These are phyloP conservation scores for Acanthaster planci DNA, from an alignment of 35 echinoderm and acorn worm species.

Conservation along the genomic window DNA sequence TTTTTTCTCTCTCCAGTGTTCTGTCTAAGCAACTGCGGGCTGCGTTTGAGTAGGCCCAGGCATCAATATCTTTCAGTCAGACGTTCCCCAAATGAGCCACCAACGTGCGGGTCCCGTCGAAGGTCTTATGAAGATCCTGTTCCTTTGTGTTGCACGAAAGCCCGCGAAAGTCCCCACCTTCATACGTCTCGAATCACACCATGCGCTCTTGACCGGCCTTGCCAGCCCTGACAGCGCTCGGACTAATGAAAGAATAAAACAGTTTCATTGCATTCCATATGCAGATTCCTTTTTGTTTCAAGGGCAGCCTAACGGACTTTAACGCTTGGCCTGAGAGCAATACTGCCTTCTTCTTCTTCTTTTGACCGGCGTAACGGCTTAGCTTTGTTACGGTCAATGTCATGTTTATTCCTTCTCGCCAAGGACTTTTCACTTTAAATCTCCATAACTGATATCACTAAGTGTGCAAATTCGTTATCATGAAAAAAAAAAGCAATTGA, in stretches of 20 bases:
- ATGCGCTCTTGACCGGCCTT: background rate
- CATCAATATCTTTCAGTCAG: background rate
- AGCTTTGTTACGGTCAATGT: too few relatives aligned
- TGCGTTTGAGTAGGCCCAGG: background rate
- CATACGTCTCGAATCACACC: background rate
- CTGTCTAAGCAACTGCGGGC: too few relatives aligned
- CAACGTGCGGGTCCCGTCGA: background rate
- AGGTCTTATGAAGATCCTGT: background rate
- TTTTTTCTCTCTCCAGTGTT: background rate
- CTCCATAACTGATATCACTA: too few relatives aligned
- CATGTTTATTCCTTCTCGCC: too few relatives aligned
- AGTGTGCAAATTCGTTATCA: too few relatives aligned
- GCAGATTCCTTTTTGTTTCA: background rate
- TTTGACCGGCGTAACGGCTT: too few relatives aligned
- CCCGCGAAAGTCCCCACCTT: slow-evolving; percentile 11
- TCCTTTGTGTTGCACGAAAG: background rate
- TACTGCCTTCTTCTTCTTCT: background rate
- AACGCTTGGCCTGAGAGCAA: background rate
- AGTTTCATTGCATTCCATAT: background rate
- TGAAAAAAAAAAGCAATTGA: too few relatives aligned
- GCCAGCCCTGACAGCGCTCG: background rate
- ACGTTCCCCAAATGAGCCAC: background rate
- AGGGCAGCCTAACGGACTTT: background rate
- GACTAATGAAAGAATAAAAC: background rate
- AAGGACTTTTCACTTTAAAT: too few relatives aligned